Evolutionary conservation across 2,113 vertebrate species (phyloP).

Genomic region (Corapipo altera): DNA sequence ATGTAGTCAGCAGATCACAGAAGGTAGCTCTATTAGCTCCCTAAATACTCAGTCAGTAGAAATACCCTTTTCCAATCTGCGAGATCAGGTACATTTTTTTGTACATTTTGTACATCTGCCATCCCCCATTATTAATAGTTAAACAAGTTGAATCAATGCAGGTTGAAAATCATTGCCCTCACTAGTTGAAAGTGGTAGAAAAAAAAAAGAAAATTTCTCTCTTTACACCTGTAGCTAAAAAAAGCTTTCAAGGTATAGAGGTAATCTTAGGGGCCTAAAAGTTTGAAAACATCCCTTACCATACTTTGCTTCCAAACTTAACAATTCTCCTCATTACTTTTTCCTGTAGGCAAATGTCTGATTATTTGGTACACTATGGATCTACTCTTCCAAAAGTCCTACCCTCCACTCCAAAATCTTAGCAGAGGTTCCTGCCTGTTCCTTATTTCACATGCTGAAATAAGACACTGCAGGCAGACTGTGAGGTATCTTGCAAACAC

Average conservation of each 20-base stretch:
- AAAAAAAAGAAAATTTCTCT: background rate
- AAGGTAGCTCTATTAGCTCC: background rate
- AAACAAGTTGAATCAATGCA: background rate
- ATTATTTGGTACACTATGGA: background rate
- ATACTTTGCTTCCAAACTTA: background rate
- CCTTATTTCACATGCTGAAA: constrained; percentile 13
- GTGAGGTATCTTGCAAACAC: background rate
- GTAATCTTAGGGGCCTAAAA: background rate
- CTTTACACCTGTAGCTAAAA: background rate
- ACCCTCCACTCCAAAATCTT: background rate
- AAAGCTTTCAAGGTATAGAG: background rate
- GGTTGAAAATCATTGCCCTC: background rate
- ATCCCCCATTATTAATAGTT: background rate
- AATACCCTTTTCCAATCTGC: background rate
- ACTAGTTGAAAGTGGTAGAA: background rate
- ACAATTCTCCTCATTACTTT: background rate
- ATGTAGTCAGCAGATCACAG: background rate
- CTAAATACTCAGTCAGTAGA: background rate
- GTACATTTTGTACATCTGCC: background rate
- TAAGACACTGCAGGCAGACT: background rate
- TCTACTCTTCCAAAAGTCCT: background rate
- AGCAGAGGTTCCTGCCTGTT: background rate
- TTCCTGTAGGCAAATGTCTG: background rate
- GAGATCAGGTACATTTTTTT: background rate
- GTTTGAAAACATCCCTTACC: background rate